A percentile compares a stretch with the other conserved stretches of the same genome.
Conservation (phyloP, 2,113 vertebrate genomes). For the Aptenodytes forsteri region DNA sequence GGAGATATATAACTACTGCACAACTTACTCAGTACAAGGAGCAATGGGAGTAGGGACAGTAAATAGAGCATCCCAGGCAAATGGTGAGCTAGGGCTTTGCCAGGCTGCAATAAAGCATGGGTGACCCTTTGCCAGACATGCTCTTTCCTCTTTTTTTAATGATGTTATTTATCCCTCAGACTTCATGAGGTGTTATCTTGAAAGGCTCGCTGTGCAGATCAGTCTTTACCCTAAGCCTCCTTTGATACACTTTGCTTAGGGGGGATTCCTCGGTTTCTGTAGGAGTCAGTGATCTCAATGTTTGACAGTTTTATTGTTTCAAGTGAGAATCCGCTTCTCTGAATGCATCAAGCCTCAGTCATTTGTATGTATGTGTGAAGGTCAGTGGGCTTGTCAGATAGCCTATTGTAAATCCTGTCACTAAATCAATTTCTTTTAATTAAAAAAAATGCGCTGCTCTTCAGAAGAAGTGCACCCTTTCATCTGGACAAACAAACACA, state of each 20-base stretch:
- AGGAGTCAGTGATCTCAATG: background rate
- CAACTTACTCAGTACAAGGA: background rate
- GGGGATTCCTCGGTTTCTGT: background rate
- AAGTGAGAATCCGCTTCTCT: background rate
- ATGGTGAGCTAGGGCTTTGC: background rate
- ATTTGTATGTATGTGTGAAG: slow-evolving; percentile 37
- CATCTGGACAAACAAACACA: background rate
- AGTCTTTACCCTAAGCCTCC: background rate
- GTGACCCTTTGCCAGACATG: background rate
- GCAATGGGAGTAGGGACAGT: background rate
- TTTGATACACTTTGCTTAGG: background rate
- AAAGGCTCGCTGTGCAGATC: background rate
- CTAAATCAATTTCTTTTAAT: slow-evolving; percentile 69
- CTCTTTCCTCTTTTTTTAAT: background rate
- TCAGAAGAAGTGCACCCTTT: background rate
- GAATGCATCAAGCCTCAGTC: background rate
- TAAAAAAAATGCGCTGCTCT: slow-evolving; percentile 11
- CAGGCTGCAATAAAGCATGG: background rate
- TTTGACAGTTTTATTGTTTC: background rate
- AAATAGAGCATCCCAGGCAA: background rate
- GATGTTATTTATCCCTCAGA: background rate
- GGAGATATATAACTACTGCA: background rate
- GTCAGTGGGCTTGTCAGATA: slow-evolving; percentile 54
- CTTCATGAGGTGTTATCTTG: background rate
- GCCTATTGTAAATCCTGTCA: slow-evolving; percentile 44